Conservation (phyloP, 2,888 invertebrate species). For the Tricholauxania praeusta region DNA sequence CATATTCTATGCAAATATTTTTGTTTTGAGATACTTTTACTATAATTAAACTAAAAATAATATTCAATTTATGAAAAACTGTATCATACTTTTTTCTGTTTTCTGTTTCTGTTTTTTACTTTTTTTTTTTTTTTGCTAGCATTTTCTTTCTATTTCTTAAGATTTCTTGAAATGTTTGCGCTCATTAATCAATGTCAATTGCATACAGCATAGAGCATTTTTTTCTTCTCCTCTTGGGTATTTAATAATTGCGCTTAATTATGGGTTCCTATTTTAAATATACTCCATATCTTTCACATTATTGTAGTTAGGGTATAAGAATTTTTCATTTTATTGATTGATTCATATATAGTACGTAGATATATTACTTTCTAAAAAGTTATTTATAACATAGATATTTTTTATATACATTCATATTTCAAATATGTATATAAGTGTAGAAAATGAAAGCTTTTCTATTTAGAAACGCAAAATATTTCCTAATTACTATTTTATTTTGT, state of each 20-base stretch:
- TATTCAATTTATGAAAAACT: constrained; percentile 33
- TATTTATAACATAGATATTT: too few relatives aligned
- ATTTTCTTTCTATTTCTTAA: constrained; percentile 38
- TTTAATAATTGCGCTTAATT: constrained; percentile 34
- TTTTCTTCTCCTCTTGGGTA: constrained; percentile 4
- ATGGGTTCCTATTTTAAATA: background rate
- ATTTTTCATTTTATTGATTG: background rate
- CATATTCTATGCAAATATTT: background rate
- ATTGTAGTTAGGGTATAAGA: background rate
- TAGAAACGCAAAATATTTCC: too few relatives aligned
- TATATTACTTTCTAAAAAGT: background rate
- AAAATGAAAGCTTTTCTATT: too few relatives aligned
- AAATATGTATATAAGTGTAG: too few relatives aligned
- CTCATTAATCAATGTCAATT: constrained; percentile 66
- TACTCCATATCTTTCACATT: background rate
- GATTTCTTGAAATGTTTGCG: constrained; percentile 37
- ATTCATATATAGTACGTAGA: background rate
- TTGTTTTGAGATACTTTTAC: background rate
- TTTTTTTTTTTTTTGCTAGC: background rate
- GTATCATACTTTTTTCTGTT: constrained; percentile 9
- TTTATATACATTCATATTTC: too few relatives aligned
- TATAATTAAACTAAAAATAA: constrained; percentile 28
- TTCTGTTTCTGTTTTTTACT: background rate
- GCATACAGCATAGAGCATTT: constrained; percentile 38
- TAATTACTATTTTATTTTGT: too few relatives aligned